Conservation (phyloP, 30 jellyfish, hydroid and myxozoan genomes). For the Aurelia sp. region DNA sequence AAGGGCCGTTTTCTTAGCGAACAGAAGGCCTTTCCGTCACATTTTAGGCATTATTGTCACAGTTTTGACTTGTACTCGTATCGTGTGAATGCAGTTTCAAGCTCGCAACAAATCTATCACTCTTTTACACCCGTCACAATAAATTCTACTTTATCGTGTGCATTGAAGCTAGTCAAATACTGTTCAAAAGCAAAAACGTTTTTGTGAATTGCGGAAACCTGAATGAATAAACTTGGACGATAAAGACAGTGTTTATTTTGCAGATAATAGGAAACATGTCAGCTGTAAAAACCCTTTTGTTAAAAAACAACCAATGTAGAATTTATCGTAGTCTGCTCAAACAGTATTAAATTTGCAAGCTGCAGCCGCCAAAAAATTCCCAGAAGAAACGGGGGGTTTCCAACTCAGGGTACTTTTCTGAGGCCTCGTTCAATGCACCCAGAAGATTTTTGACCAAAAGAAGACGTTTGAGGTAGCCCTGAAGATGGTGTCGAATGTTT, state of each 20-base stretch:
- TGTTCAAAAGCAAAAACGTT: conserved; percentile 6
- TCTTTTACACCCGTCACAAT: too few relatives aligned
- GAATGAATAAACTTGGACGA: conserved; percentile 5
- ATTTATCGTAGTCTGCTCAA: neutral
- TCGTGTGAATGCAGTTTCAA: too few relatives aligned
- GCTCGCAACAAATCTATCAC: too few relatives aligned
- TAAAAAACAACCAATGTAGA: neutral
- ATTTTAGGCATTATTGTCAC: too few relatives aligned
- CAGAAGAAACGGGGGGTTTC: too few relatives aligned
- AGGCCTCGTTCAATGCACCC: too few relatives aligned
- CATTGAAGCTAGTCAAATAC: neutral
- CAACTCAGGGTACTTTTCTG: too few relatives aligned
- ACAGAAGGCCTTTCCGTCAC: too few relatives aligned
- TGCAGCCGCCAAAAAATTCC: neutral
- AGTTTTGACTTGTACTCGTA: too few relatives aligned
- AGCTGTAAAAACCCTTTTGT: conserved; percentile 61
- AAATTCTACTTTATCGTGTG: too few relatives aligned
- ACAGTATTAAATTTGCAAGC: conserved; percentile 4
- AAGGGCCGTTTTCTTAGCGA: too few relatives aligned
- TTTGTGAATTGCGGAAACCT: conserved; percentile 28
- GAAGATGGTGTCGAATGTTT: neutral
- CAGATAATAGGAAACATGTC: conserved; percentile 43
- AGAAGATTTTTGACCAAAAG: neutral
- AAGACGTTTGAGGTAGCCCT: neutral
- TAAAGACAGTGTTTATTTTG: conserved; percentile 34